A percentile compares a stretch with the other conserved stretches of the same genome.
phyloP scores from a whole-genome alignment of 2,797 vertebrate genomes.

The Oreochromis mossambicus region DNA sequence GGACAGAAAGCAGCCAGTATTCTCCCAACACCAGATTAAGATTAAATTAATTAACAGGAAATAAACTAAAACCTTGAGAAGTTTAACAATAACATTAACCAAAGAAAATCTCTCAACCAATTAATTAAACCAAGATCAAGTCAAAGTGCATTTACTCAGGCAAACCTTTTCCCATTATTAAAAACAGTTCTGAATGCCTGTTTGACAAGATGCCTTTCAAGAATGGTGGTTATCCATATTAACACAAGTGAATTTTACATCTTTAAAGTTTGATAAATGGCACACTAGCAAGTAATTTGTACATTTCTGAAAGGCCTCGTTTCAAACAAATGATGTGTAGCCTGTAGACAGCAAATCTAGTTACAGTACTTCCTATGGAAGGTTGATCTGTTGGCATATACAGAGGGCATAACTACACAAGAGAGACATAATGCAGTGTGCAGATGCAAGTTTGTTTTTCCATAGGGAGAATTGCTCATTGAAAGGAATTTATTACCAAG shows the following conservation, averaged over 20 bases:
- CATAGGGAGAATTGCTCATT: constrained; percentile 52
- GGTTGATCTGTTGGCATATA: constrained; percentile 38
- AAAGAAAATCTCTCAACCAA: constrained; percentile 14
- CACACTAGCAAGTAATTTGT: constrained; percentile 21
- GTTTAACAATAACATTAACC: background rate
- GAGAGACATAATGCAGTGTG: constrained; percentile 48
- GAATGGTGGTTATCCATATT: constrained; percentile 39
- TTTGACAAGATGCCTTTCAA: constrained; percentile 80
- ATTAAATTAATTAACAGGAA: constrained; percentile 5
- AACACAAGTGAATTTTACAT: constrained; percentile 8
- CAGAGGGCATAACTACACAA: constrained; percentile 14
- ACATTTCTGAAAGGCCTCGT: constrained; percentile 75
- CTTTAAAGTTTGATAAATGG: background rate
- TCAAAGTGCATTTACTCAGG: constrained; percentile 68
- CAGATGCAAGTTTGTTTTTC: constrained; percentile 32
- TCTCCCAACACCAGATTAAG: constrained; percentile 25
- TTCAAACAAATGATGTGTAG: constrained; percentile 79
- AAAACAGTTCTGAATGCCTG: constrained; percentile 69
- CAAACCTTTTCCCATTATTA: constrained; percentile 53
- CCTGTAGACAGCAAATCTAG: constrained; percentile 79
- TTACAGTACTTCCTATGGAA: constrained; percentile 54
- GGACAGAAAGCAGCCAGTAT: constrained; percentile 6
- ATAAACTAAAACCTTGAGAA: constrained; percentile 28
- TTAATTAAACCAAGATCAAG: constrained; percentile 23
- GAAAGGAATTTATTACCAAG: constrained; percentile 30